Percentiles rank a stretch among this genome's conserved stretches.
phyloP scores from a whole-genome alignment of 2,888 invertebrate genomes.

The Rhyacophila evoluta region DNA sequence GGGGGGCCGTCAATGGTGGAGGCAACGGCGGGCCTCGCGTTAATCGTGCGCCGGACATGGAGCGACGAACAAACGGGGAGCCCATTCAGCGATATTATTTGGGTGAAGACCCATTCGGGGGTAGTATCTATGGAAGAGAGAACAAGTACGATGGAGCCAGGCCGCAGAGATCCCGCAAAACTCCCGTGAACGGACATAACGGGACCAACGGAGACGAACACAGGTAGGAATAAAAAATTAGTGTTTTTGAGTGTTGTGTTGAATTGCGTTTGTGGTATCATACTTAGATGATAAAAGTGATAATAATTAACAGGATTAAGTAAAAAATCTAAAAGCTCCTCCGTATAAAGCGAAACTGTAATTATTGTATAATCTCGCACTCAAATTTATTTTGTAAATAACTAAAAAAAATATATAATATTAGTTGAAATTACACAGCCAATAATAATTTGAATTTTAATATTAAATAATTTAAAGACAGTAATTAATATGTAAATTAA shows the following conservation, averaged over 20 bases:
- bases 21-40: slow-evolving; percentile 57
- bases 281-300: not conserved
- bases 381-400: not conserved
- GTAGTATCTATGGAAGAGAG: slow-evolving; percentile 86
- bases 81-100: slow-evolving; percentile 85
- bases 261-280: not conserved
- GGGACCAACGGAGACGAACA: slow-evolving; percentile 60
- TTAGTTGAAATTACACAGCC: not conserved
- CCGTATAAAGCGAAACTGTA: not conserved
- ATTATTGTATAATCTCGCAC: not conserved
- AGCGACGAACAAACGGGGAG: slow-evolving; percentile 58
- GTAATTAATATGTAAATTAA: not conserved
- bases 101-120: slow-evolving; percentile 88
- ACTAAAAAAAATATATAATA: not conserved
- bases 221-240: slow-evolving; percentile 60
- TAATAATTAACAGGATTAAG: not conserved
- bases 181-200: slow-evolving; percentile 51
- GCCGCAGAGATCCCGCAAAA: slow-evolving; percentile 64
- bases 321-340: not conserved
- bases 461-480: not conserved
- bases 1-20: slow-evolving; percentile 55
- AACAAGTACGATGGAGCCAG: slow-evolving; percentile 82
- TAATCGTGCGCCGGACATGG: slow-evolving; percentile 53
- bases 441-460: not conserved
- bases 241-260: slow-evolving; percentile 3